Evolutionary conservation across 2,888 invertebrate genomes (phyloP).

Genomic region (Cheiracanthium punctorium): DNA sequence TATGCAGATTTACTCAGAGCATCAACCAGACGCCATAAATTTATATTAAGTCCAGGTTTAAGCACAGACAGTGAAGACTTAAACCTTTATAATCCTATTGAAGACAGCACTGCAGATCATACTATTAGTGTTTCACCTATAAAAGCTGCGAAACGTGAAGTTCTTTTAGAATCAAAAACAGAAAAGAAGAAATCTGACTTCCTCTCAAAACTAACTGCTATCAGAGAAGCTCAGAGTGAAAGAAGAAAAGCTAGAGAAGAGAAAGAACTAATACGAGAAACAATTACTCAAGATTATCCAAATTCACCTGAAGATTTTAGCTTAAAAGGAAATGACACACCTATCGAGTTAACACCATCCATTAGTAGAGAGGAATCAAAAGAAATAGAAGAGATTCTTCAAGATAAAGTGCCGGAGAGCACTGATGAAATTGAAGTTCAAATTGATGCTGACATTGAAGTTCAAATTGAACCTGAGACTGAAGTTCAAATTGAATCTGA

Average conservation of each 20-base stretch:
- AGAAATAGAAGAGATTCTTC: background rate
- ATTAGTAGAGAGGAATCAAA: background rate
- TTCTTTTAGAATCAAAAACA: conserved; percentile 12
- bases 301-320: background rate
- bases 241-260: conserved; percentile 65
- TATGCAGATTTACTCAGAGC: conserved; percentile 84
- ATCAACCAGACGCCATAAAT: conserved; percentile 76
- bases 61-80: conserved; percentile 63
- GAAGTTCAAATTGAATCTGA: background rate
- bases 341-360: background rate
- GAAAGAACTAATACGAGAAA: conserved; percentile 54
- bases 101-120: conserved; percentile 20
- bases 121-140: background rate
- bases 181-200: conserved; percentile 68
- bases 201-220: conserved; percentile 50
- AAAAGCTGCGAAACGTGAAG: conserved; percentile 28
- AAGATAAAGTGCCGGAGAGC: background rate
- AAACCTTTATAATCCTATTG: conserved; percentile 14
- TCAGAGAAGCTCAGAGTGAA: conserved; percentile 61
- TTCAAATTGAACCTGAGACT: conserved; percentile 11
- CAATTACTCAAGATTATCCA: conserved; percentile 20
- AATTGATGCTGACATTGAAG: conserved; percentile 2
- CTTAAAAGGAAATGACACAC: background rate
- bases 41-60: conserved; percentile 60
- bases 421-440: background rate